Evolutionary conservation across 2,888 invertebrate species (phyloP), one percentile per base, ranked within the genome.

Genomic region (Rhodophaea formosa): DNA sequence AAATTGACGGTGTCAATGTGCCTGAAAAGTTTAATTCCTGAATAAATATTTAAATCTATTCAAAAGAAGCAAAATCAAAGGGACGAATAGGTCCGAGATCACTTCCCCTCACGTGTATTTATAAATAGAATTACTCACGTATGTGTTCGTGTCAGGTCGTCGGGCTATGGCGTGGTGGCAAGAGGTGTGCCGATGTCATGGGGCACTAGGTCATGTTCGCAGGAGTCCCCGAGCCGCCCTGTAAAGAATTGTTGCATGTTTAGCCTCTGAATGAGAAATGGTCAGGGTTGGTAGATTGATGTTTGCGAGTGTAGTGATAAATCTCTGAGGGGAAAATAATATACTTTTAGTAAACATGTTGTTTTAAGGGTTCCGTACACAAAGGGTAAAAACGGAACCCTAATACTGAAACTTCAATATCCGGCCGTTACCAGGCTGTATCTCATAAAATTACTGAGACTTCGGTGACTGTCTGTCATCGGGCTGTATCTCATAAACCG

Each of bases 141-240:
- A 72, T 75, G 63, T 68, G 69, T 77, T 77, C 75, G 85, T 79
- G 84, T 85, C 82, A 82, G 84, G 86, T 80, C 75, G 84, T 83
- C 79, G 76, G 78, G 77, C 73, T 74, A 70, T 71, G 76, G 72
- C 67, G 70, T 69, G 69, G 82, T 74, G 82, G 51, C 51, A 51
- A 75, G 71, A 78, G 79, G 80, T 72, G 84, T 80, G 82, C 79
- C 82, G 83, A 77, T 79, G 76, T 80, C 88, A 88, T 88, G 82
- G 80, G 84, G 84, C 84, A 81, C 83, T 90, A 90, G 83, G 88
- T 89, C 90, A 90, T 90, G 80, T 79, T 88, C 86, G 74, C 77
- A 64, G 69, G 66, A 69, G 75, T 72, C 72, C 72, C 71, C 68
- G 70, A 76, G 72, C 80, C 79, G 67, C 77, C 82, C 88, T 88